Evolutionary conservation across 2,888 invertebrate genomes (phyloP), one percentile per base, ranked within the genome.

Genomic region (Sarcophaga caerulescens): DNA sequence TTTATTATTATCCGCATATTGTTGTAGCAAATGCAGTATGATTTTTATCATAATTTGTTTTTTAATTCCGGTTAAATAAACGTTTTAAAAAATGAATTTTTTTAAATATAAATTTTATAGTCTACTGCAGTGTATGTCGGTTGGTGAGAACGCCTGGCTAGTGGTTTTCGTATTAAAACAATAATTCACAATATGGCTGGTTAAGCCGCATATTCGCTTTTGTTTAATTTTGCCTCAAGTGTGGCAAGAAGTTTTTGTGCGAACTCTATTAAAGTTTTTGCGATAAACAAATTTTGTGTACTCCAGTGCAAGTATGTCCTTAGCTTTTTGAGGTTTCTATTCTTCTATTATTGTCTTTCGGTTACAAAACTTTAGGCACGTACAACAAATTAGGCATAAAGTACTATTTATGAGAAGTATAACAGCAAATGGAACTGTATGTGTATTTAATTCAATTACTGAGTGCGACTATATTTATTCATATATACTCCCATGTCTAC

Each of bases 1-100:
- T 69, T 63, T 63, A 77, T 81, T 75, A 79, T 81, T 81, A 86
- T 86, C 81, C 75, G 84, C 86, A 86, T 75, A 84, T 81, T 86
- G 83, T 81, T 81, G 81, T 70, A 57, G 84, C 70, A 62, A 81
- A 75, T 84, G 81, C 81, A 75, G 80, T 66, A 81, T 81, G 86
- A 84, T 84, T 84, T 81, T 84, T 84, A 78, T 84, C 86, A 84
- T 86, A 86, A 84, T 84, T 84, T 86, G 81, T 77, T 78, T 75
- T 83, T 75, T 70, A 66, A 35, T 60, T 44, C 52, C 77, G 60
- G 77, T 82, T 60, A 77, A 77, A 77, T 76, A 71, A 76, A 77
- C 71, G 47, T n/a, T 17, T 59, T 52, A 52, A 74, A 47, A 74
- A 66, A 47, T 74, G 4, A 17, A 17, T 44, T 21, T 44, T 44